Evolutionary conservation across 2,888 invertebrate species (phyloP), one percentile per base, ranked within the genome.

Genomic region (Chrysolina haemoptera): DNA sequence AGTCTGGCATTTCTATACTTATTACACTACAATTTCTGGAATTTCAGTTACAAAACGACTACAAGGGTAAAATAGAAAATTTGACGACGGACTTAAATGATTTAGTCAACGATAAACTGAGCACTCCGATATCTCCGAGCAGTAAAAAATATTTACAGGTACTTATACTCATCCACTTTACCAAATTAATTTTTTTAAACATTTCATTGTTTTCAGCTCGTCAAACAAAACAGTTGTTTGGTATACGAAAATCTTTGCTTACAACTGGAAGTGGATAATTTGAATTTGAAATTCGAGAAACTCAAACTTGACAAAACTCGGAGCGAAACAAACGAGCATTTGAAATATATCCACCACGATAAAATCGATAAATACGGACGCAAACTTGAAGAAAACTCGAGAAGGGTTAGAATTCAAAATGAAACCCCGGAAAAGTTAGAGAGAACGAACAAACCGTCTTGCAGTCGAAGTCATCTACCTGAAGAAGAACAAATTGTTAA

Each of bases 131-230:
- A 66, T 86, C 87, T 2, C 84, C 87, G 11, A 88, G 87, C 74
- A 88, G 84, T 75, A 87, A 87, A 79, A 87, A 87, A 80, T 87
- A 88, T 80, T 78, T 88, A 69, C 86, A 88, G 81, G 88, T 88
- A 84, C 43, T 65, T n/a, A n/a, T n/a, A 43, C 62, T 16, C 2
- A 22, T 0, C 8, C 43, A n/a, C 41, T 8, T 27, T 5, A 27
- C 27, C 27, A 27, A 3, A 27, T 27, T 27, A 27, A 27, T 3
- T 3, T 27, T 27, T 27, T n/a, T n/a, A n/a, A n/a, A n/a, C n/a
- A 46, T 65, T 27, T 59, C 48, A 18, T 11, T 50, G 18, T 22
- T 71, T 79, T 73, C 71, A 88, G 88, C 80, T 88, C 62, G 83
- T 88, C 9, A 87, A 87, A 76, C 85, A 87, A 73, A 88, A 88